Percentiles rank a stretch among this genome's conserved stretches.
These are phyloP conservation scores for Catalaphyllia jardinei DNA, from an alignment of 64 coral and sea anemone genomes.

Conservation along the genomic window DNA sequence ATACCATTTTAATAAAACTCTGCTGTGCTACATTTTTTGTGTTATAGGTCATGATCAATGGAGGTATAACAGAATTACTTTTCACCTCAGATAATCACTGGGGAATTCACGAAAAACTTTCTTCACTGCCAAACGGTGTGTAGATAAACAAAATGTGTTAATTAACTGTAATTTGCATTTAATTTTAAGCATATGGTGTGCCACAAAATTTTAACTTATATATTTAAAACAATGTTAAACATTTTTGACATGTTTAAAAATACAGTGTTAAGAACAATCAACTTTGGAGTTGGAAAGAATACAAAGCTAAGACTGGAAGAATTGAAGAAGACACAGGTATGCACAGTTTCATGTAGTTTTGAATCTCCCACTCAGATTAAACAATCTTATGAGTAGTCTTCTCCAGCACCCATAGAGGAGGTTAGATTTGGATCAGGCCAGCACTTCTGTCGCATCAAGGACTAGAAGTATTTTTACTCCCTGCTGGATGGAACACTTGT, in stretches of 20 bases:
- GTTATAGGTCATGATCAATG: conserved; percentile 71
- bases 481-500: too few species aligned
- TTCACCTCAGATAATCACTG: conserved; percentile 67
- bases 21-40: background rate
- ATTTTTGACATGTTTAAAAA: background rate
- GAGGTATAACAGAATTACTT: conserved; percentile 63
- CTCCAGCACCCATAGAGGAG: too few species aligned
- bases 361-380: too few species aligned
- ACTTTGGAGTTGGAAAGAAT: conserved; percentile 55
- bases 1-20: too few species aligned
- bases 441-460: too few species aligned
- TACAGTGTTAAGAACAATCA: conserved; percentile 84
- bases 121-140: conserved; percentile 2
- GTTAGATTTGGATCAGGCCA: too few species aligned
- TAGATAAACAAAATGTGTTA: background rate
- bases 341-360: background rate
- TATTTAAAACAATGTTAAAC: background rate
- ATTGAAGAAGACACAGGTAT: conserved; percentile 82
- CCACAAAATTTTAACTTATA: background rate
- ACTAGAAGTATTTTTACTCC: too few species aligned
- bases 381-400: too few species aligned
- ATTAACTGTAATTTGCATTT: too few species aligned
- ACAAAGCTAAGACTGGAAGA: conserved; percentile 28
- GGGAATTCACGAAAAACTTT: conserved; percentile 15
- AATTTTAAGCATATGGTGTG: too few species aligned